A percentile compares a stretch with the other conserved stretches of the same genome.
phyloP scores from a whole-genome alignment of 2,888 invertebrate species.

The Gortyna flavago region DNA sequence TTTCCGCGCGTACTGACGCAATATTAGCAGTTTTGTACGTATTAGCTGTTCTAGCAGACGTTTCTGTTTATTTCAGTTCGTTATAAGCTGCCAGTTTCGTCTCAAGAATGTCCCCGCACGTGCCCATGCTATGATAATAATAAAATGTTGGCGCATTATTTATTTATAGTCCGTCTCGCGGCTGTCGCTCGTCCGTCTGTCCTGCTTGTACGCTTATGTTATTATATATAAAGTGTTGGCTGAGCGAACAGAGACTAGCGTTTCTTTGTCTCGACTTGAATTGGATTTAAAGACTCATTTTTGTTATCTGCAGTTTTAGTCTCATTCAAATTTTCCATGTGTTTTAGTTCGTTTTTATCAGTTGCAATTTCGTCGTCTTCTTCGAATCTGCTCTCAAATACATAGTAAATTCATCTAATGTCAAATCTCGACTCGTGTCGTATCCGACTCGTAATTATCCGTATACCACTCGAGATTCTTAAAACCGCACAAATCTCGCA shows the following conservation, averaged over 20 bases:
- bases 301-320: constrained; percentile 1
- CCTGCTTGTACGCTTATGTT: constrained; percentile 78
- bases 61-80: constrained; percentile 79
- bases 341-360: background rate
- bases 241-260: constrained; percentile 63
- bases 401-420: constrained; percentile 13
- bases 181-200: constrained; percentile 89
- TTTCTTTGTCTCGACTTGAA: constrained; percentile 61
- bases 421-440: constrained; percentile 54
- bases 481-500: constrained; percentile 72
- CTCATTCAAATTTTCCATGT: background rate
- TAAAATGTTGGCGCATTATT: constrained; percentile 90
- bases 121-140: constrained; percentile 89
- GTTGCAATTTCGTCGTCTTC: background rate
- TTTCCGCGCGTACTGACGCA: constrained; percentile 64
- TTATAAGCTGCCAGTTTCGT: constrained; percentile 81
- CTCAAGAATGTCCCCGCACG: constrained; percentile 87
- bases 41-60: constrained; percentile 63
- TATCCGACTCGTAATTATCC: constrained; percentile 53
- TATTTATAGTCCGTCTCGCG: constrained; percentile 89
- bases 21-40: constrained; percentile 48
- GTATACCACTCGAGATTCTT: constrained; percentile 65
- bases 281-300: constrained; percentile 19
- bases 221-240: constrained; percentile 78
- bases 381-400: background rate